Evolutionary conservation across 1,140 invertebrate genomes (phyloP), one percentile per base, ranked within the genome.

Genomic region (Planococcus citri): DNA sequence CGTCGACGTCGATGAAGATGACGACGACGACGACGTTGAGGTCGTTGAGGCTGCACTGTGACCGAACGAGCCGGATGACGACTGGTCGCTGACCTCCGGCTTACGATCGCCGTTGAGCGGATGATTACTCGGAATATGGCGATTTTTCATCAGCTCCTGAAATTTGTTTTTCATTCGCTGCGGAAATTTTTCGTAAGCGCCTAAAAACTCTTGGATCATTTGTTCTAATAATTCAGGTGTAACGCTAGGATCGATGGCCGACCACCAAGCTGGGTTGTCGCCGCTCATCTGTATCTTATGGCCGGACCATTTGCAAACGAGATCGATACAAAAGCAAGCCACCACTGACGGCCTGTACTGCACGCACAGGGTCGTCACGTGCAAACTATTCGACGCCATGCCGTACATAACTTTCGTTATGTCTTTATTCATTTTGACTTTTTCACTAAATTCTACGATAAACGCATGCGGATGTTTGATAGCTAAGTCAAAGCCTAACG

Each of bases 381-480:
- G 94, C 27, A 98, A 82, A 79, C 94, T 96, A 81, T 97, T 97
- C 57, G 95, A 97, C 72, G 95, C 95, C 88, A 98, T 91, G 79
- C 96, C 95, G 82, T 98, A 98, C 0, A 94, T 95, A 38, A 94
- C 96, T 81, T 97, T 93, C 37, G 94, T 92, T 73, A 98, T 83
- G 79, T 97, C 94, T 81, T 96, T 97, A 75, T 88, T 89, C 60
- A 92, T 92, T 90, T 91, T 88, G 68, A 97, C 91, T 76, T 97
- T 83, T 79, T 95, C 90, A 83, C 94, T 93, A 76, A 92, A 95
- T 76, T 88, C 88, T 71, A 98, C 93, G 72, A 98, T 92, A 80
- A 94, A 91, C 24, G 94, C 95, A 77, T 98, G 95, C 6, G 95
- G 95, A 84, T 98, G 95, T 80, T 97, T 94, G 75, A 95, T 95